phyloP scores from a whole-genome alignment of 2,113 vertebrate species.

The Embiotoca jacksoni region DNA sequence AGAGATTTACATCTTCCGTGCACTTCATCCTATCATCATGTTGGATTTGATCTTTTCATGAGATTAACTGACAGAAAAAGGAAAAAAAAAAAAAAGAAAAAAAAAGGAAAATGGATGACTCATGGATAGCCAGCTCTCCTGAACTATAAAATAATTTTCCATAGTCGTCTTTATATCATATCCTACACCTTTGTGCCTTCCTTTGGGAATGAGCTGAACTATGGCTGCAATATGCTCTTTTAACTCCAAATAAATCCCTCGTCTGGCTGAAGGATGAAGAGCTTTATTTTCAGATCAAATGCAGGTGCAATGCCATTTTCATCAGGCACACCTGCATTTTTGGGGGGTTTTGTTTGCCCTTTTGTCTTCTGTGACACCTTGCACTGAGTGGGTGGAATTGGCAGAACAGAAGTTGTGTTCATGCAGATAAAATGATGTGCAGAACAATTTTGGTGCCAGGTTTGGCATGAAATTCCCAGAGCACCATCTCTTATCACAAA shows the following conservation, averaged over 20 bases:
- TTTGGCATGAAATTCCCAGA: slow-evolving; percentile 26
- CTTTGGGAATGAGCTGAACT: background rate
- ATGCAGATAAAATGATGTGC: slow-evolving; percentile 34
- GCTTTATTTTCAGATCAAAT: slow-evolving; percentile 23
- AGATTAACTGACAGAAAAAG: background rate
- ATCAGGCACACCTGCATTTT: slow-evolving; percentile 41
- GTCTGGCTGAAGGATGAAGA: slow-evolving; percentile 15
- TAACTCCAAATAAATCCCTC: slow-evolving; percentile 9
- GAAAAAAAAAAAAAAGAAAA: too few species aligned
- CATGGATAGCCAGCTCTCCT: slow-evolving; percentile 39
- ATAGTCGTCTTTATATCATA: slow-evolving; percentile 29
- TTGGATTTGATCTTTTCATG: background rate
- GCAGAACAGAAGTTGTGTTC: slow-evolving; percentile 31
- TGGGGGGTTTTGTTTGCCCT: slow-evolving; percentile 1
- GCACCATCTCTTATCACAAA: slow-evolving; percentile 27
- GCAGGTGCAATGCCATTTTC: slow-evolving; percentile 20
- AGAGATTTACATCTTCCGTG: background rate
- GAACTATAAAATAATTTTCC: slow-evolving; percentile 37
- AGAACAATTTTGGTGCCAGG: slow-evolving; percentile 17
- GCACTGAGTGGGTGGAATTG: slow-evolving; percentile 25
- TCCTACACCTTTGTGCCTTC: background rate
- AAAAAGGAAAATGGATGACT: background rate
- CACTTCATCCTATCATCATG: background rate
- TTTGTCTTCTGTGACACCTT: slow-evolving; percentile 20
- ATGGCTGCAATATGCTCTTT: background rate